Percentiles rank a stretch among this genome's conserved stretches.
Conservation (phyloP, 1,140 invertebrate genomes). For the Chironomus tepperi region DNA sequence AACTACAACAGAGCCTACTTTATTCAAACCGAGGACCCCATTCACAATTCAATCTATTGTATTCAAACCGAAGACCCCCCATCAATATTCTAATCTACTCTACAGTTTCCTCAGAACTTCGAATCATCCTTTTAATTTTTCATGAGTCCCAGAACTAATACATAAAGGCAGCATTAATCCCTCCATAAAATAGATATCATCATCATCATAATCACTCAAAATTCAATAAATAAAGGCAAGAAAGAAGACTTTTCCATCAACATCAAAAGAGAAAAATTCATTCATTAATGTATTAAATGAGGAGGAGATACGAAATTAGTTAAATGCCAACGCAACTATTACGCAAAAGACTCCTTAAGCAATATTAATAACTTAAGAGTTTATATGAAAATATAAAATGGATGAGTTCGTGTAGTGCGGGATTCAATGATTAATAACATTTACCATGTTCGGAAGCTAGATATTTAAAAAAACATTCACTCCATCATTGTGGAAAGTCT, state of each 20-base stretch:
- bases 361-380: neutral
- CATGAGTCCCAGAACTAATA: too few relatives aligned
- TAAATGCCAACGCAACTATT: slow-evolving; percentile 1
- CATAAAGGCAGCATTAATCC: too few relatives aligned
- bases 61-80: too few relatives aligned
- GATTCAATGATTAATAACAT: neutral
- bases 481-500: slow-evolving; percentile 6
- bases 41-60: too few relatives aligned
- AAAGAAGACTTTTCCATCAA: neutral
- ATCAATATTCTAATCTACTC: too few relatives aligned
- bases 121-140: too few relatives aligned
- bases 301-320: neutral
- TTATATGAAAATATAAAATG: neutral
- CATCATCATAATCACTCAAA: neutral
- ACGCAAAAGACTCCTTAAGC: slow-evolving; percentile 1
- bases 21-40: too few relatives aligned
- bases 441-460: slow-evolving; percentile 2
- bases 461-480: neutral
- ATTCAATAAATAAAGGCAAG: neutral
- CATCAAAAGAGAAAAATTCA: neutral
- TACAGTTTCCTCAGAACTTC: too few relatives aligned
- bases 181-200: too few relatives aligned
- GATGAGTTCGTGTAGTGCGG: neutral
- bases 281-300: too few relatives aligned
- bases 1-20: too few relatives aligned